phyloP scores from a whole-genome alignment of 2,113 vertebrate genomes.

The Engraulis encrasicolus region DNA sequence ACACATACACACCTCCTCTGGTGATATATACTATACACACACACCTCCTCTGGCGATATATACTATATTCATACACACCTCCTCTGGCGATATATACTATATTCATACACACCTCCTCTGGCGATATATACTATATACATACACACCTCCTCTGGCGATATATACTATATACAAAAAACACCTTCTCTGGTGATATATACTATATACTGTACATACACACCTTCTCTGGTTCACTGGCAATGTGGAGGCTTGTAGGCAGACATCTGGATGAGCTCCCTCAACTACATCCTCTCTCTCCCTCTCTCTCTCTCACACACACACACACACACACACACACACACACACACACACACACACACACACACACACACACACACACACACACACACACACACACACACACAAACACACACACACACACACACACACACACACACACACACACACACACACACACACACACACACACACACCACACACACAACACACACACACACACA shows the following conservation, averaged over 20 bases:
- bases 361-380: not conserved
- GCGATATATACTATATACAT: no score
- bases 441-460: not conserved
- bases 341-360: not conserved
- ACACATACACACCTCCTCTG: not conserved
- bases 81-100: no score
- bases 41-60: no score
- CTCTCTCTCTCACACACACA: conserved; percentile 11
- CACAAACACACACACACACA: no score
- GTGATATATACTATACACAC: no score
- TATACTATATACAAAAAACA: no score
- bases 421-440: not conserved
- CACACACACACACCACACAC: no score
- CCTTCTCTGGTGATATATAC: no score
- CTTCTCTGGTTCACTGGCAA: not conserved
- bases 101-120: not conserved
- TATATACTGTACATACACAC: no score
- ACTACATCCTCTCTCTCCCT: conserved; percentile 19
- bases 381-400: not conserved
- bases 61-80: no score
- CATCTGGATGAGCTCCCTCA: conserved; percentile 25
- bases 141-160: not conserved
- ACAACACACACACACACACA: not conserved
- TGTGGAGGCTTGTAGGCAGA: not conserved
- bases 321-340: conserved; percentile 30